Base-by-base conservation (phyloP, 2,797 vertebrate genomes). In the Tenualosa ilisha region DNA sequence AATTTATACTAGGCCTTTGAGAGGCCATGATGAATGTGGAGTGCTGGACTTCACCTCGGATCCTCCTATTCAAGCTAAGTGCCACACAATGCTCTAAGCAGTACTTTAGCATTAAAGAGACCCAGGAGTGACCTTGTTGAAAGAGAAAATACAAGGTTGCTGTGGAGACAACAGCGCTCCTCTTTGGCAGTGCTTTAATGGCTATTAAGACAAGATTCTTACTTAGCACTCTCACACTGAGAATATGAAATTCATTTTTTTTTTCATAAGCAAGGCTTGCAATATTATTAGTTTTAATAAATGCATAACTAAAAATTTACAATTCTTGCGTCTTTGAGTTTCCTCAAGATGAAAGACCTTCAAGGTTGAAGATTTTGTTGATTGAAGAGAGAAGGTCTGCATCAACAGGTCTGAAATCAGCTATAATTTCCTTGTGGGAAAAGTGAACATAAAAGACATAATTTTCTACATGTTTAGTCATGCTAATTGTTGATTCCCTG, bases 1-100 rank as follows among this genome's bases (percentile, higher is more conserved):
- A 83, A 88, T 86, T 89, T 84, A 89, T 84, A 85, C 85, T 81
- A 79, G 50, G 53, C 65, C 72, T 53, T 22, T 84, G 86, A 88
- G 63, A 83, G 83, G 87, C 84, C 54, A 22, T 86, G 84, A 86
- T 87, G 84, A 89, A 89, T 85, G 79, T 59, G 11, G 13, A 40
- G 68, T 75, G 68, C 82, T 84, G 85, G 68, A 87, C 85, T 53
- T 20, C 4, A 31, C 82, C 79, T 54, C 81, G 51, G 46, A 63
- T 81, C 75, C 86, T 43, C 61, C 86, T 84, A 82, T 85, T 86
- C 75, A 82, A 56, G 84, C 84, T 81, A 81, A 87, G 85, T 87
- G 85, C 82, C 81, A 82, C 24, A n/a, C 24, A 31, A 31, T 31
- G 68, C 68, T 43, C 68, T 43, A 75, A 75, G 31, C 68, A 40